Evolutionary conservation across 2,113 vertebrate genomes (phyloP).

Genomic region (Mastomys coucha): DNA sequence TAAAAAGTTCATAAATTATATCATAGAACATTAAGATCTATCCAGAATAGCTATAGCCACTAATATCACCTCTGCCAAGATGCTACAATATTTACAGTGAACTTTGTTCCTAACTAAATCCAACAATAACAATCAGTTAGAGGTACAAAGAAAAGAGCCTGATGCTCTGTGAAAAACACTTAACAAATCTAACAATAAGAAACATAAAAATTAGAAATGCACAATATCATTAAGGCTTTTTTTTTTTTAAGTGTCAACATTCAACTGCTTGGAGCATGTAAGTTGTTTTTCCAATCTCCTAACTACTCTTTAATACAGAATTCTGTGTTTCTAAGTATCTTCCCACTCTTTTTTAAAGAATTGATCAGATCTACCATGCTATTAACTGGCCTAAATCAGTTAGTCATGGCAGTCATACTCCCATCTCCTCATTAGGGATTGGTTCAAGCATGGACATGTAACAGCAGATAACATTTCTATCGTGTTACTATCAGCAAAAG

Average conservation of each 20-base stretch:
- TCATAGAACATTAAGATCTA: not conserved
- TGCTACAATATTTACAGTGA: not conserved
- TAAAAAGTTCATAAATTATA: constrained; percentile 45
- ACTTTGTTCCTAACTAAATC: not conserved
- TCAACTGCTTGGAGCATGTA: not conserved
- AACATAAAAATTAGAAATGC: constrained; percentile 16
- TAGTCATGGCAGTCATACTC: not conserved
- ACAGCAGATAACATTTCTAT: not conserved
- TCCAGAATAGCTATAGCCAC: constrained; percentile 11
- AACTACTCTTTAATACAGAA: not conserved
- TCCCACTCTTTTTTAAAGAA: not conserved
- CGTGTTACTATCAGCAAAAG: not conserved
- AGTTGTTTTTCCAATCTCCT: not conserved
- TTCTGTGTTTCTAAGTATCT: not conserved
- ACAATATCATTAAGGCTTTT: not conserved
- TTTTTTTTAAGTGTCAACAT: constrained; percentile 40
- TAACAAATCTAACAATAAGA: constrained; percentile 8
- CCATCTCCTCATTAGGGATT: not conserved
- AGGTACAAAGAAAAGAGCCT: not conserved
- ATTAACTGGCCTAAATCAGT: not conserved
- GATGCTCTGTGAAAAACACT: not conserved
- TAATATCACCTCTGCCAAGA: not conserved
- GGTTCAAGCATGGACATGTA: not conserved
- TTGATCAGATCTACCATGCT: too few species aligned
- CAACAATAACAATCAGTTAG: not conserved